Evolutionary conservation across 2,797 vertebrate species (phyloP), one percentile per base, ranked within the genome.

Genomic region (Clarias pachynema): DNA sequence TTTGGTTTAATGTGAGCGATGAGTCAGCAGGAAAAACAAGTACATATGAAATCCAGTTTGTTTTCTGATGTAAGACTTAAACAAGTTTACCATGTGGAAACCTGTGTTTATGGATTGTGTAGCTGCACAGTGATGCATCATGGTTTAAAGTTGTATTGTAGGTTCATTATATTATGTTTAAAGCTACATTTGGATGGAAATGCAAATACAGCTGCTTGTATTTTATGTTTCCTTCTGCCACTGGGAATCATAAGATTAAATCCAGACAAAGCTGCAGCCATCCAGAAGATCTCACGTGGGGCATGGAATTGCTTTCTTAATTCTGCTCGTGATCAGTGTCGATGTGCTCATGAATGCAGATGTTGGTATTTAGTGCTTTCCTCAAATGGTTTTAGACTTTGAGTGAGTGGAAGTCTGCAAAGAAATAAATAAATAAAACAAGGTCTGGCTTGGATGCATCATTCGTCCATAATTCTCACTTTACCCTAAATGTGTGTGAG

Each of bases 1-100:
- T 66, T 77, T 83, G 56, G 86, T 79, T 79, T 74, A 68, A 34
- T 34, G 65, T 75, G 59, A 69, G 72, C 16, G 53, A 66, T 65
- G 66, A 82, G 59, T 84, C 44, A 82, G 68, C 59, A 37, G 66
- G 49, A 86, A 73, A 3, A 78, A 15, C 53, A 24, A 14, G 10
- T 44, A 53, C 20, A n/a, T 65, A 57, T 60, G 24, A 44, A 65
- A 34, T 56, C 69, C 75, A 79, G 73, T 83, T 56, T 68, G 66
- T 37, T 10, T 34, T 22, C 24, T 77, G 82, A 88, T 63, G 78
- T 79, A 66, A 78, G 31, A 59, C 63, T 75, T 37, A 37, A 84
- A 85, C 31, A 70, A 24, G 53, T 75, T 79, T 66, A 63, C 8
- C 70, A 53, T 16, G 31, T 62, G 59, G 15, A 66, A 79, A 68